Evolutionary conservation across 1,140 invertebrate genomes (phyloP), one percentile per base, ranked within the genome.

Genomic region (Diabrotica virgifera): DNA sequence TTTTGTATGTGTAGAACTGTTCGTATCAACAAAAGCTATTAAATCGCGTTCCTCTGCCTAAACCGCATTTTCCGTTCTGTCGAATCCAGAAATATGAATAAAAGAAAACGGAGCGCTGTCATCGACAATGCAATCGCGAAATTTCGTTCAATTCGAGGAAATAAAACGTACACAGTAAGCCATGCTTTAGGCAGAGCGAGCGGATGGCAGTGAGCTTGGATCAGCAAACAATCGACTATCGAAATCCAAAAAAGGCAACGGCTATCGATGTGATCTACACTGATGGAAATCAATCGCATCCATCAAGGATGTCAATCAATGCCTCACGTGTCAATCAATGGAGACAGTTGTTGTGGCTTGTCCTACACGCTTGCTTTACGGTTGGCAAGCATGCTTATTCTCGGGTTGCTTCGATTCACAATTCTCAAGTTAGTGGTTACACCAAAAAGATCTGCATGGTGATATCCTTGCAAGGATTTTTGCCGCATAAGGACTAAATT

Each of bases 261-360:
- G 50, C 62, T 69, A 69, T 72, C 68, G 63, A 67, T 66, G 74
- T 77, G 76, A 76, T 77, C 76, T 76, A 76, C 72, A 77, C 74
- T 74, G 76, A 77, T 77, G 72, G 70, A 70, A 69, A 77, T 76
- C 76, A 70, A 76, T 76, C 75, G 71, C 76, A 77, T 76, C 75
- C 72, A 77, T 76, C 76, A 74, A 62, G 51, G 57, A 59, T 65
- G 74, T 76, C 74, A 76, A 74, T 76, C 72, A 74, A 68, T 71
- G 71, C 68, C 70, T 74, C 70, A 71, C 75, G 70, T 74, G 74
- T 76, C 76, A 75, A 76, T 77, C 76, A 77, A 70, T 59, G 35
- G 52, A 71, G 73, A 76, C 76, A 77, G 73, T 75, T 73, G 76
- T 74, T 76, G 72, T 75, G 69, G 69, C 68, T 72, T 77, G 72